Percentiles rank a stretch among this genome's conserved stretches.
Conservation (phyloP, 2,797 vertebrate species). For the Rousettus madagascariensis region DNA sequence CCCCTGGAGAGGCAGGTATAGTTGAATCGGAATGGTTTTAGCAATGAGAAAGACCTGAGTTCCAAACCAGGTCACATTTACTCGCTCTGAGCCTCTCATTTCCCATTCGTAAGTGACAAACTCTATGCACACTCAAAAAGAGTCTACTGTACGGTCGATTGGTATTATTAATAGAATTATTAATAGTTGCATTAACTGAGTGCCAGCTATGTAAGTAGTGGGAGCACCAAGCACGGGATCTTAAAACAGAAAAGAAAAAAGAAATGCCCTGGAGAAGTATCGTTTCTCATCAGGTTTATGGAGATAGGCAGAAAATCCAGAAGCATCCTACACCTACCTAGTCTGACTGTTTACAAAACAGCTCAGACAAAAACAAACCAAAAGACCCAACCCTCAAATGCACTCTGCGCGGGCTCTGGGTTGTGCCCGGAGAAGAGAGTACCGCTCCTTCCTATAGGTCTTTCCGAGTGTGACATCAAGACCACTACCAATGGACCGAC, state of each 20-base stretch:
- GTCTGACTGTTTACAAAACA: not conserved
- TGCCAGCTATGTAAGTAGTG: not conserved
- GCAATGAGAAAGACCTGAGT: not conserved
- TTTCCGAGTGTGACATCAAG: not conserved
- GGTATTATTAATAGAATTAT: not conserved
- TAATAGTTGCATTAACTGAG: not conserved
- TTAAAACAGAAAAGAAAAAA: not conserved
- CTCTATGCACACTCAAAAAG: not conserved
- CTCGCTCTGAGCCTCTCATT: not conserved
- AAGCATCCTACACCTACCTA: not conserved
- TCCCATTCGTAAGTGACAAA: conserved; percentile 1
- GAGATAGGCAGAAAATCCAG: not conserved
- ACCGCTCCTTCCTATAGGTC: conserved; percentile 39
- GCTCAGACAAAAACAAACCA: not conserved
- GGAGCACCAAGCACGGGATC: not conserved
- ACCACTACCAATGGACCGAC: conserved; percentile 22
- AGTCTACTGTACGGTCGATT: not conserved
- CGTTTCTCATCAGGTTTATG: not conserved
- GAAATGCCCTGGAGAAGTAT: not conserved
- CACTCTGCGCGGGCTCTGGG: not conserved
- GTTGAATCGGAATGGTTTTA: not conserved
- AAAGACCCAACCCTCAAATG: not conserved
- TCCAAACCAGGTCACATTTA: not conserved
- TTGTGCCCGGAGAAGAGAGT: not conserved
- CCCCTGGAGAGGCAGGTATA: not conserved